Evolutionary conservation across 1,140 invertebrate genomes (phyloP), one percentile per base, ranked within the genome.

Genomic region (Bombus impatiens): DNA sequence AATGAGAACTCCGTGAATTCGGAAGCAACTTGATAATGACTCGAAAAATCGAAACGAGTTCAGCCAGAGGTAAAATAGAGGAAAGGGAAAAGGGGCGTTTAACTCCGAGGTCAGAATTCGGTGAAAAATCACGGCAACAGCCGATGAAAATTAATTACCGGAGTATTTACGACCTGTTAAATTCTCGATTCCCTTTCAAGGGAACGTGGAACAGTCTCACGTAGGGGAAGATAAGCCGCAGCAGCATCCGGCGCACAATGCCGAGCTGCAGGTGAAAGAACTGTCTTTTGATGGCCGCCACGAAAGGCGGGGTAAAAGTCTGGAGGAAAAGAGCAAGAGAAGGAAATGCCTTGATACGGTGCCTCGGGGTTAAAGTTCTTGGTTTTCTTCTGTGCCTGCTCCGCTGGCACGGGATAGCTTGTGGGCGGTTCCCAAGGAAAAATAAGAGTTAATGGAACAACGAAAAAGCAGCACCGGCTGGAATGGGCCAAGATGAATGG

Each of bases 391-490:
- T 15, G 70, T 84, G 40, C 78, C 70, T 72, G 59, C 77, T 84
- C 62, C 78, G 77, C 82, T 87, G 86, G 83, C 91, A 87, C 71
- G 77, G 84, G 84, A 76, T 88, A 82, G 79, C 79, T 87, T 75
- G 78, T 85, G 85, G 84, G 87, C 85, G 84, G 74, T 71, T 72
- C 72, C 40, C 87, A 80, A 84, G 86, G 87, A 82, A 90, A 92
- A 92, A 91, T 92, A 91, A 87, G 87, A 92, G 90, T 91, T 92
- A 92, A 92, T 92, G 90, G 90, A 92, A 91, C 86, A 87, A 89
- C 82, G 82, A 78, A 86, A 89, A 89, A 89, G 87, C 85, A 86
- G 75, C 44, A 62, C 74, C 86, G 75, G 71, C 71, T 89, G 80
- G 85, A 91, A 90, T 90, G 87, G 86, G 85, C 85, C 80, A 92